phyloP scores from a whole-genome alignment of 2,113 vertebrate genomes.

The Ageneiosus marmoratus region DNA sequence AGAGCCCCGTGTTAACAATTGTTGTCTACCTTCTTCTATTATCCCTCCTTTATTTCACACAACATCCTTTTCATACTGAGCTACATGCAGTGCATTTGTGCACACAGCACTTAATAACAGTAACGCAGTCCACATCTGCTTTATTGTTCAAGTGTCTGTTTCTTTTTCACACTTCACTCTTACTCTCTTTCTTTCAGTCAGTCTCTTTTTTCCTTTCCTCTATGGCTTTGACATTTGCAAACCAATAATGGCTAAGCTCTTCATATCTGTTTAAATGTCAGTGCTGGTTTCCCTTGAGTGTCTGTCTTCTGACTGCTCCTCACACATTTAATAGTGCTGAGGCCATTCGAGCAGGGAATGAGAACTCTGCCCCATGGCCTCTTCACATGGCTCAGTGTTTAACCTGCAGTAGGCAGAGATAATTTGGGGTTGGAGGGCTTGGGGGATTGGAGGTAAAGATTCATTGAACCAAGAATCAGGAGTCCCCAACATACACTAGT shows the following conservation, averaged over 20 bases:
- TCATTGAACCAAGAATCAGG: neutral
- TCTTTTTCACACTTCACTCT: neutral
- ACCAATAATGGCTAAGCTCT: conserved; percentile 47
- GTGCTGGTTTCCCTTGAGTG: conserved; percentile 39
- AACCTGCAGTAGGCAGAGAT: neutral
- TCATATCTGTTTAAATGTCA: conserved; percentile 56
- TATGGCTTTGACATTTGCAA: conserved; percentile 53
- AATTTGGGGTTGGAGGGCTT: neutral
- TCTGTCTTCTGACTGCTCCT: conserved; percentile 15
- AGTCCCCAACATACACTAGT: neutral
- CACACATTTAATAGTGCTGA: neutral
- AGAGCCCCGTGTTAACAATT: neutral
- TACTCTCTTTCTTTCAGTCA: neutral
- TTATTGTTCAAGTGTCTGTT: neutral
- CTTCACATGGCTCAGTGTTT: neutral
- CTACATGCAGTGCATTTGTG: neutral
- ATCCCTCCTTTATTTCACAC: neutral
- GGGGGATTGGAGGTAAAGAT: neutral
- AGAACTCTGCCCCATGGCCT: conserved; percentile 26
- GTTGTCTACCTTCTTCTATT: neutral
- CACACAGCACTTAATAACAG: neutral
- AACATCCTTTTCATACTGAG: neutral
- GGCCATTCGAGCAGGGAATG: conserved; percentile 45
- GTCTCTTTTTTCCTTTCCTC: neutral
- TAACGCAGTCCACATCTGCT: neutral